phyloP scores from a whole-genome alignment of 2,888 invertebrate genomes.

The Xestia sexstrigata region DNA sequence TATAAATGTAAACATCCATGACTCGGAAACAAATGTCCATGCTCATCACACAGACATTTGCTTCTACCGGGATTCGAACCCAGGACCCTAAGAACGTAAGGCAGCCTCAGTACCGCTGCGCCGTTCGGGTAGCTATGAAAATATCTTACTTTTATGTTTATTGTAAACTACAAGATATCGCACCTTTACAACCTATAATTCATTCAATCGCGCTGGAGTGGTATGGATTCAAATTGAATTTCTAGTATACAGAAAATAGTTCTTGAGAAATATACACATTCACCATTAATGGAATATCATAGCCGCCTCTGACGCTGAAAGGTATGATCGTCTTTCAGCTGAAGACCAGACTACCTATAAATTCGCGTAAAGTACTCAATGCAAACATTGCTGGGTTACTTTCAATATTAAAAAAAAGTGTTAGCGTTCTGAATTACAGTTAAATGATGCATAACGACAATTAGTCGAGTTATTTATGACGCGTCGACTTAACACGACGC shows the following conservation, averaged over 20 bases:
- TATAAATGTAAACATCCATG: no score
- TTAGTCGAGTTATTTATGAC: constrained; percentile 67
- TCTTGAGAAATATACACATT: neutral
- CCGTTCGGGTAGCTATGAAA: constrained; percentile 52
- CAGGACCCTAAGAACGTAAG: no score
- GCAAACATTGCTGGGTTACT: constrained; percentile 22
- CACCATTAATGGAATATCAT: neutral
- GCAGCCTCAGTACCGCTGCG: no score
- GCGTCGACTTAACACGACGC: constrained; percentile 41
- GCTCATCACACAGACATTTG: no score
- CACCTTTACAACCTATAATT: constrained; percentile 35
- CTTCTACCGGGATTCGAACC: no score
- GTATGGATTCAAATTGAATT: neutral
- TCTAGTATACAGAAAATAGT: neutral
- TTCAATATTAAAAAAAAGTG: constrained; percentile 48
- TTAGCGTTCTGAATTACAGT: constrained; percentile 58
- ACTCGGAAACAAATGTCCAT: no score
- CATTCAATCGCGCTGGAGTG: constrained; percentile 21
- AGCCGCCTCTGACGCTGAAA: neutral
- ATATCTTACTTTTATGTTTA: constrained; percentile 65
- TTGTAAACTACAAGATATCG: constrained; percentile 46
- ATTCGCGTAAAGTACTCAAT: constrained; percentile 23
- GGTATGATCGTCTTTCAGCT: constrained; percentile 7
- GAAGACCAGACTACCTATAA: constrained; percentile 9
- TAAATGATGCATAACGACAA: constrained; percentile 64